These are phyloP conservation scores for Drosophila yakuba DNA, from an alignment of 1,140 invertebrate genomes.

Conservation along the genomic window DNA sequence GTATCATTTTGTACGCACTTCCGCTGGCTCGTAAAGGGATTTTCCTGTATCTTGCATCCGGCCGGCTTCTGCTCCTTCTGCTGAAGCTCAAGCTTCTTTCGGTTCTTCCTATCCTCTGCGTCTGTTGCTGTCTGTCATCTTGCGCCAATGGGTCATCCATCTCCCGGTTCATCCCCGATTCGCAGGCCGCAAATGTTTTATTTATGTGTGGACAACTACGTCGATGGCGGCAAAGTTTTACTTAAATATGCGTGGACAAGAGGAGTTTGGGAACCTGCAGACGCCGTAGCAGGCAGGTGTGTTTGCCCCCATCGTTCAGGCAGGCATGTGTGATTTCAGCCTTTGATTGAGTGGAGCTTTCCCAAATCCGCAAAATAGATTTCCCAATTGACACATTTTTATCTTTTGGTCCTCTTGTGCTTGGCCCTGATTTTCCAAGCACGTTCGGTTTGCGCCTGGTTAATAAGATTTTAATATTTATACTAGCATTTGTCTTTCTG, in stretches of 20 bases:
- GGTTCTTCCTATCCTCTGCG: conserved; percentile 1
- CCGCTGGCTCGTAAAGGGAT: conserved; percentile 80
- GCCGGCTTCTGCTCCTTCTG: conserved; percentile 16
- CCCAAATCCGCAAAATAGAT: conserved; percentile 81
- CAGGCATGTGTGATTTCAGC: conserved; percentile 65
- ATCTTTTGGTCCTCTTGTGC: conserved; percentile 43
- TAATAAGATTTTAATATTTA: conserved; percentile 78
- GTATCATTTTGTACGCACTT: conserved; percentile 83
- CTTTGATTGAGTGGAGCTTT: conserved; percentile 76
- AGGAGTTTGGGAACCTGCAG: conserved; percentile 15
- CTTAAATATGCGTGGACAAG: conserved; percentile 72
- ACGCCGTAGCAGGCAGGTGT: conserved; percentile 46
- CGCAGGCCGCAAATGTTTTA: conserved; percentile 80
- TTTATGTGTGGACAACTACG: conserved; percentile 76
- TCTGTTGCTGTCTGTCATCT: conserved; percentile 62
- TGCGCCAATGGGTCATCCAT: conserved; percentile 82
- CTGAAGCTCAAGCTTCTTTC: conserved; percentile 9
- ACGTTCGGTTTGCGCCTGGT: conserved; percentile 35
- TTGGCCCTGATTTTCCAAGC: conserved; percentile 14
- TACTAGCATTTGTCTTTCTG: conserved; percentile 11
- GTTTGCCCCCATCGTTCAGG: background rate
- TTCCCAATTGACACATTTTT: conserved; percentile 82
- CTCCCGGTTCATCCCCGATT: conserved; percentile 74
- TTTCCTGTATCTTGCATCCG: conserved; percentile 72
- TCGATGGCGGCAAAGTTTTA: conserved; percentile 60